phyloP scores from a whole-genome alignment of 1,140 invertebrate genomes.

The Cyrtorhinus lividipennis region DNA sequence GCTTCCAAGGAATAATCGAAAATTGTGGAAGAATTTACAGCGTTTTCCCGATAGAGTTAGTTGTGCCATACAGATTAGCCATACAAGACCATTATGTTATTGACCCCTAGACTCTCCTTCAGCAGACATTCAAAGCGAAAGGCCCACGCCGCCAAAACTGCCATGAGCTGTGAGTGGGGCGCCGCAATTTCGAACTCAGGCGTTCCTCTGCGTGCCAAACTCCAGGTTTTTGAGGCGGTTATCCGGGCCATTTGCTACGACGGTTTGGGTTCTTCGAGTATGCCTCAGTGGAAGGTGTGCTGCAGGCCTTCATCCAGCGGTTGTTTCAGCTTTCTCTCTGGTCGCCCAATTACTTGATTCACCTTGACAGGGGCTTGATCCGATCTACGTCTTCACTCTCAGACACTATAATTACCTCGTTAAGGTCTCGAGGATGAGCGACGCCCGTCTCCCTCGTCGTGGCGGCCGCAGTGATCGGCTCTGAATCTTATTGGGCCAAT shows the following conservation, averaged over 20 bases:
- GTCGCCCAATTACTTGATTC: no score
- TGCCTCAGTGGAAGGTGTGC: not conserved
- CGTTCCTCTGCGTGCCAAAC: not conserved
- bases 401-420: no score
- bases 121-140: not conserved
- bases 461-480: no score
- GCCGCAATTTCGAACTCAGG: not conserved
- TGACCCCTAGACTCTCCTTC: not conserved
- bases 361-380: no score
- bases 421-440: not conserved
- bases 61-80: no score
- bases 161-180: not conserved
- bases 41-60: no score
- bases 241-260: not conserved
- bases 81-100: no score
- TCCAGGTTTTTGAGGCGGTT: not conserved
- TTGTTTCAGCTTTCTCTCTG: no score
- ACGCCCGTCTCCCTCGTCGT: not conserved
- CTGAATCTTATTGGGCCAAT: not conserved
- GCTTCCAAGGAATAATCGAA: no score
- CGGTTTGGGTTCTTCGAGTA: not conserved
- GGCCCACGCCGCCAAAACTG: not conserved
- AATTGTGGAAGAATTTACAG: no score
- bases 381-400: no score
- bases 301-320: no score